Evolutionary conservation across 2,113 vertebrate genomes (phyloP).

Genomic region (Tetrax tetrax): DNA sequence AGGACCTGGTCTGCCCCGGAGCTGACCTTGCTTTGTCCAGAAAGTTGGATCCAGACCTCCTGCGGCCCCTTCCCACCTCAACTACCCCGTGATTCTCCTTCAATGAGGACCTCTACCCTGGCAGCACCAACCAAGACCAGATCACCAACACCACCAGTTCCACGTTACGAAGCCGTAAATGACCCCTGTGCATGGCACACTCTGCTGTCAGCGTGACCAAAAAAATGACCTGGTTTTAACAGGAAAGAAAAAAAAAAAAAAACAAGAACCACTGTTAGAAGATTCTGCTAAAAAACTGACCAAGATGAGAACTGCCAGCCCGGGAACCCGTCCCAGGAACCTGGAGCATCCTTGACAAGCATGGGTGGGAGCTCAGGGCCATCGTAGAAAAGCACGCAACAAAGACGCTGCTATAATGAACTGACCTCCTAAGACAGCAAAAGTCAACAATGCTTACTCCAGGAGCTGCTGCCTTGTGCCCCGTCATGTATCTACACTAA

Average conservation of each 20-base stretch:
- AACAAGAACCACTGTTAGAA: fast-evolving
- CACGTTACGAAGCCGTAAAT: fast-evolving
- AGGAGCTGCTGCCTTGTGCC: not conserved
- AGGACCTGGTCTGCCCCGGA: not conserved
- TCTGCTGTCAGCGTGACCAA: fast-evolving
- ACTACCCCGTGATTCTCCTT: not conserved
- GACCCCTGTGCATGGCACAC: fast-evolving
- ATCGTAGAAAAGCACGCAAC: not conserved
- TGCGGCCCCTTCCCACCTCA: not conserved
- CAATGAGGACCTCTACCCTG: not conserved
- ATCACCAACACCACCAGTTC: not conserved
- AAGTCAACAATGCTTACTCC: not conserved
- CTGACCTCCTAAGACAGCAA: not conserved
- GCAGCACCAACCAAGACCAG: not conserved
- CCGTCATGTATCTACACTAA: fast-evolving
- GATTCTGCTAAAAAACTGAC: not conserved
- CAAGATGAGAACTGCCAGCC: not conserved
- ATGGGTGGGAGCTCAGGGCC: not conserved
- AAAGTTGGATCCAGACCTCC: fast-evolving
- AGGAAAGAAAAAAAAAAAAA: not conserved
- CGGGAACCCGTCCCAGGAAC: not conserved
- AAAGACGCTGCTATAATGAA: not conserved
- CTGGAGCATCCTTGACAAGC: not conserved
- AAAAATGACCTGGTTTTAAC: fast-evolving
- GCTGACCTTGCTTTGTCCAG: not conserved